Evolutionary conservation across 2,113 vertebrate genomes (phyloP).

Genomic region (Ptilonorhynchus violaceus): DNA sequence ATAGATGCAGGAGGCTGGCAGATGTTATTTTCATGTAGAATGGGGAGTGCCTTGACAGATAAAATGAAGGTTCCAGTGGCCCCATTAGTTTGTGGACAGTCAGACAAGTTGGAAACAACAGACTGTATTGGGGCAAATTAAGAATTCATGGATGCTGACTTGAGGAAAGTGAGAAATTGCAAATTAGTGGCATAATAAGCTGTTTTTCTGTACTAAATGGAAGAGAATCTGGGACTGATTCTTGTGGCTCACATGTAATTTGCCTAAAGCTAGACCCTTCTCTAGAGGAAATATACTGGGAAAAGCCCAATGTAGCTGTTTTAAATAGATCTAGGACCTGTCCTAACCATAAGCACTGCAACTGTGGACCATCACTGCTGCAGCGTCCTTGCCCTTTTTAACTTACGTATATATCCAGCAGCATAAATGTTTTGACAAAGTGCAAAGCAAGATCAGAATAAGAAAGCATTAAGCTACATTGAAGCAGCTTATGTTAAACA

Average conservation of each 20-base stretch:
- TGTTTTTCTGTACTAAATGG: background rate
- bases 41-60: background rate
- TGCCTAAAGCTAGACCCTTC: background rate
- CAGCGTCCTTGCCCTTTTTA: background rate
- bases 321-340: background rate
- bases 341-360: background rate
- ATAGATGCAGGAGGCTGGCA: background rate
- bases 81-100: background rate
- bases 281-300: background rate
- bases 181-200: background rate
- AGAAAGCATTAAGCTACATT: background rate
- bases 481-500: background rate
- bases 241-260: background rate
- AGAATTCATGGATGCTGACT: background rate
- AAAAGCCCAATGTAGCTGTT: background rate
- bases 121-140: background rate
- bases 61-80: background rate
- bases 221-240: background rate
- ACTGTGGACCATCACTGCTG: rapidly evolving
- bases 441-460: background rate
- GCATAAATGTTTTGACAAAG: background rate
- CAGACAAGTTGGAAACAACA: background rate
- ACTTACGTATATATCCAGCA: background rate
- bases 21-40: background rate
- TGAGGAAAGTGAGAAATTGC: background rate